phyloP scores from a whole-genome alignment of 2,888 invertebrate genomes.

The Agrotis ipsilon region DNA sequence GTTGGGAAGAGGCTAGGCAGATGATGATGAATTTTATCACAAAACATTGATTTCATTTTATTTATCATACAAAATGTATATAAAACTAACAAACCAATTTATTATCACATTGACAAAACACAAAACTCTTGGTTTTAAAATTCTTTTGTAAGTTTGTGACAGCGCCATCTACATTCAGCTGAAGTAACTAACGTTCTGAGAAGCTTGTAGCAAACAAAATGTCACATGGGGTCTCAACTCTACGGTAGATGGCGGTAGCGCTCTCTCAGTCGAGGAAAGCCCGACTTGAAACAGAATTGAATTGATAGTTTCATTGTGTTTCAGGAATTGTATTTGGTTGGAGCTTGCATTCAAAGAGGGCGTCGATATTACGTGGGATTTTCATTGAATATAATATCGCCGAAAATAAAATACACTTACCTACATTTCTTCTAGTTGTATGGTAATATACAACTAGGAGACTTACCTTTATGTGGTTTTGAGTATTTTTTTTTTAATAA shows the following conservation, averaged over 20 bases:
- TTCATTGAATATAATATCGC: no score
- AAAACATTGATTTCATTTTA: no score
- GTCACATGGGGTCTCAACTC: background rate
- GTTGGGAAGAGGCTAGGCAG: no score
- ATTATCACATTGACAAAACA: background rate
- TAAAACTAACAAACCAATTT: no score
- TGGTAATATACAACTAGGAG: no score
- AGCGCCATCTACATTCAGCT: constrained; percentile 50
- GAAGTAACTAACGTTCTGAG: background rate
- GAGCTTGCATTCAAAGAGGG: constrained; percentile 29
- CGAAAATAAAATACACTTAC: no score
- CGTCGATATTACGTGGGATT: constrained; percentile 1
- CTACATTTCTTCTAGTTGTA: no score
- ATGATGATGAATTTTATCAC: no score
- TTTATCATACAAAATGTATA: no score
- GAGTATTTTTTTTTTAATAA: background rate
- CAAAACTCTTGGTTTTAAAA: no score
- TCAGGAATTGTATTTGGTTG: constrained; percentile 5
- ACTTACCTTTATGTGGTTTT: no score
- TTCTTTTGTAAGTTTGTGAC: background rate
- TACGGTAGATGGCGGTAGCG: constrained; percentile 48
- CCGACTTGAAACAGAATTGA: background rate
- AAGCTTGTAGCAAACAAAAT: constrained; percentile 4
- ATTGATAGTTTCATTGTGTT: background rate
- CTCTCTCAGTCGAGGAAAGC: background rate